Conservation (phyloP, 2,113 vertebrate species). For the Ranitomeya variabilis region DNA sequence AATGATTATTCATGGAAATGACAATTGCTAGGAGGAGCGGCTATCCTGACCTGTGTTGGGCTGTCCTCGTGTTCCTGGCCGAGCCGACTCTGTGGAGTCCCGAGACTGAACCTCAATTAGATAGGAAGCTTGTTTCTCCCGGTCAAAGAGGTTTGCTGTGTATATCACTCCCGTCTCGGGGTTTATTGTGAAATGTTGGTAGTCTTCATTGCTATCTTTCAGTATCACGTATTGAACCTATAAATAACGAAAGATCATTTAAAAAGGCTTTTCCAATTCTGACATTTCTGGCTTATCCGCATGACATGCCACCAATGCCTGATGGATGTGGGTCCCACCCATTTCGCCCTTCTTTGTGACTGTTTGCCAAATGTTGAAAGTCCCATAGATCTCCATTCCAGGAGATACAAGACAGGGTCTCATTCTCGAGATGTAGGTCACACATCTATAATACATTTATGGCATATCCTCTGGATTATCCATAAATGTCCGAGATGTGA, state of each 20-base stretch:
- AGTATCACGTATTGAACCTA: slow-evolving; percentile 82
- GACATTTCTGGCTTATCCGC: too few relatives aligned
- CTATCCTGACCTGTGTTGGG: slow-evolving; percentile 80
- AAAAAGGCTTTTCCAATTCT: not conserved
- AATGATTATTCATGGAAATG: not conserved
- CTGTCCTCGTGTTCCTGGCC: slow-evolving; percentile 79
- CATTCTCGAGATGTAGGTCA: too few relatives aligned
- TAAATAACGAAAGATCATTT: not conserved
- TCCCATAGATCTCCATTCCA: too few relatives aligned
- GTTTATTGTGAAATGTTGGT: slow-evolving; percentile 80
- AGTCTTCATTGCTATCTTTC: slow-evolving; percentile 81
- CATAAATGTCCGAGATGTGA: too few relatives aligned
- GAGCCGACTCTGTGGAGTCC: slow-evolving; percentile 82
- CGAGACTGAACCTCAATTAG: slow-evolving; percentile 87
- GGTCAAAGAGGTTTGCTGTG: slow-evolving; percentile 79
- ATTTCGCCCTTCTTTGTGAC: too few relatives aligned
- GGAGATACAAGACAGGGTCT: too few relatives aligned
- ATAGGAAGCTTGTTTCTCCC: slow-evolving; percentile 85
- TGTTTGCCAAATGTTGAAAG: too few relatives aligned
- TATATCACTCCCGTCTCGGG: slow-evolving; percentile 74
- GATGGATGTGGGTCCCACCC: too few relatives aligned
- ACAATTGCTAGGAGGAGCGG: not conserved
- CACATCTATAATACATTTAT: too few relatives aligned
- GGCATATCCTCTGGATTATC: too few relatives aligned
- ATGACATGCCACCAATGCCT: too few relatives aligned